phyloP scores from a whole-genome alignment of 2,113 vertebrate genomes.

The Rhodinocichla rosea region DNA sequence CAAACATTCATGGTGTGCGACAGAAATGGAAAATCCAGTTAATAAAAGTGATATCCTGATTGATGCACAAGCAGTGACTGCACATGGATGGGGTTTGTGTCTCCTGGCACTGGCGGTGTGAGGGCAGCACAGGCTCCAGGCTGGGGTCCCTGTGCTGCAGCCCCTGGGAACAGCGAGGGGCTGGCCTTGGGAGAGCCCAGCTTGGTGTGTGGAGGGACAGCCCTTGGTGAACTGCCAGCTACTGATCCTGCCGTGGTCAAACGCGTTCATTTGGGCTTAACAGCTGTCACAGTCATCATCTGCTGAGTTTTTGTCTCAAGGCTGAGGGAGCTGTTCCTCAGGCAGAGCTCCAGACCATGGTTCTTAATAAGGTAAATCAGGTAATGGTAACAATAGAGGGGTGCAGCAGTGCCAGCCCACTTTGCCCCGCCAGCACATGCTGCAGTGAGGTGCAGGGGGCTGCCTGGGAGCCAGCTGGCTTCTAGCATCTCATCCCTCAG shows the following conservation, averaged over 20 bases:
- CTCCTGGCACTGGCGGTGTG: not conserved
- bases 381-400: not conserved
- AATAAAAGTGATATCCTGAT: constrained; percentile 75
- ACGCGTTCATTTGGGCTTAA: fast-evolving
- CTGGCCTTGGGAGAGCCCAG: no score
- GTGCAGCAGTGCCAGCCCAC: not conserved
- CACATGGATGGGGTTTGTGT: not conserved
- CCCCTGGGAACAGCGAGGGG: not conserved
- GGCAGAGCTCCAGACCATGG: not conserved
- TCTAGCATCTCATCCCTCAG: not conserved
- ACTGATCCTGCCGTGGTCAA: not conserved
- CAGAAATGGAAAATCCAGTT: constrained; percentile 63
- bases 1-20: constrained; percentile 67
- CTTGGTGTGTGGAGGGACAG: no score
- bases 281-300: no score
- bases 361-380: not conserved
- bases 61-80: not conserved
- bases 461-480: not conserved
- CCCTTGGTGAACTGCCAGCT: no score
- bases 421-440: fast-evolving
- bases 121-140: not conserved
- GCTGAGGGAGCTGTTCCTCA: not conserved
- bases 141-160: fast-evolving
- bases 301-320: not conserved
- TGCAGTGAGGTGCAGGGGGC: not conserved